phyloP scores from a whole-genome alignment of 2,113 vertebrate species.

The Ammospiza caudacuta region DNA sequence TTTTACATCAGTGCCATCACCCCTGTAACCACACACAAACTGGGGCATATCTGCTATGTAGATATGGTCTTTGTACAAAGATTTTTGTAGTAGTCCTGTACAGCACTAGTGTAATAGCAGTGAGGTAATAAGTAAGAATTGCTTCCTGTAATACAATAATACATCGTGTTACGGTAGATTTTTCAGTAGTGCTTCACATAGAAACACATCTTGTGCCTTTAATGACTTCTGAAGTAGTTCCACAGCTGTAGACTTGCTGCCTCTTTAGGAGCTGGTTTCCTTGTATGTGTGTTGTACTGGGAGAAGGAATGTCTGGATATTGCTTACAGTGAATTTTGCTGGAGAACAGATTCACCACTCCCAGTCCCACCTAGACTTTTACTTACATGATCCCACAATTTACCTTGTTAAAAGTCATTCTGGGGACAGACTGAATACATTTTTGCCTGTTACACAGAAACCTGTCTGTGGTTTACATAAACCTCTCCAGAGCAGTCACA shows the following conservation, averaged over 20 bases:
- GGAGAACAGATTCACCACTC: neutral
- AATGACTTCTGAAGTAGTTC: neutral
- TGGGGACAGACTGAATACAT: rapidly evolving
- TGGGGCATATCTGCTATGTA: neutral
- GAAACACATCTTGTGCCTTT: neutral
- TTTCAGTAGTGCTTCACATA: neutral
- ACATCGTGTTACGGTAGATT: neutral
- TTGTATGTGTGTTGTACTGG: rapidly evolving
- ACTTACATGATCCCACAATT: neutral
- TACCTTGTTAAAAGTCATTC: neutral
- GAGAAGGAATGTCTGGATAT: neutral
- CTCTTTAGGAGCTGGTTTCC: neutral
- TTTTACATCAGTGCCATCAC: neutral
- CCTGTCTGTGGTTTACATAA: neutral
- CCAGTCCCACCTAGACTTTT: neutral
- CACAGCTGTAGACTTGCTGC: neutral
- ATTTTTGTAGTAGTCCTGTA: neutral
- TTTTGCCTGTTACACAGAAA: neutral
- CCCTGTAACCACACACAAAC: neutral
- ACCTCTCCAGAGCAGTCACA: neutral
- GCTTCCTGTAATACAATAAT: neutral
- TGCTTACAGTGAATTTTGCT: neutral
- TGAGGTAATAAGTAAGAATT: neutral
- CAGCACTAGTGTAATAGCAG: neutral
- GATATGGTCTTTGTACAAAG: neutral